Percentiles rank a stretch among this genome's conserved stretches.
Conservation (phyloP, 2,797 vertebrate genomes). For the Pterois miles region DNA sequence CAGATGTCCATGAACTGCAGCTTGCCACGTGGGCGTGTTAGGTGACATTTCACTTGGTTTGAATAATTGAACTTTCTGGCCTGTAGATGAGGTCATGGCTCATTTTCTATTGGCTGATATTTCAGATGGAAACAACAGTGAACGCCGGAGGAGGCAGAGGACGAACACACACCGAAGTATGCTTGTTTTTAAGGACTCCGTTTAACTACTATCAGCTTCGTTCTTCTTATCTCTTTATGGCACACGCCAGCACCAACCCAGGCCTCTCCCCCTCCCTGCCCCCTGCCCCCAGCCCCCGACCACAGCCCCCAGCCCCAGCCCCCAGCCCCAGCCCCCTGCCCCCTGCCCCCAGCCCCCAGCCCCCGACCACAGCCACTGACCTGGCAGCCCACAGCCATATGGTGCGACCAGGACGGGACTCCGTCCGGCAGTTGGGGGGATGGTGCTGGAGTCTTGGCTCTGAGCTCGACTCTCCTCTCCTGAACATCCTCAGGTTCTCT, state of each 20-base stretch:
- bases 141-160: background rate
- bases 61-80: background rate
- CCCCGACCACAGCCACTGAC: conserved; percentile 69
- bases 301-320: conserved; percentile 3
- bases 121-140: background rate
- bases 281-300: conserved; percentile 12
- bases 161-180: background rate
- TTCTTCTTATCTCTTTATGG: conserved; percentile 68
- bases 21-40: background rate
- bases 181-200: conserved; percentile 30
- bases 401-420: conserved; percentile 59
- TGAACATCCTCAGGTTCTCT: conserved; percentile 27
- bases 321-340: conserved; percentile 31
- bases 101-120: background rate
- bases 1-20: background rate
- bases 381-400: conserved; percentile 77
- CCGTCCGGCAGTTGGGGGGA: conserved; percentile 71
- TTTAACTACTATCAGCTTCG: conserved; percentile 52
- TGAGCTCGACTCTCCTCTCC: conserved; percentile 18
- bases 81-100: background rate
- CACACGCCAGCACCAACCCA: conserved; percentile 53
- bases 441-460: conserved; percentile 55
- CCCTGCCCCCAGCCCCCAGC: conserved; percentile 21
- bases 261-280: conserved; percentile 45
- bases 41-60: background rate